Evolutionary conservation across 1,140 invertebrate species (phyloP), one percentile per base, ranked within the genome.

Genomic region (Rhizoglyphus robini): DNA sequence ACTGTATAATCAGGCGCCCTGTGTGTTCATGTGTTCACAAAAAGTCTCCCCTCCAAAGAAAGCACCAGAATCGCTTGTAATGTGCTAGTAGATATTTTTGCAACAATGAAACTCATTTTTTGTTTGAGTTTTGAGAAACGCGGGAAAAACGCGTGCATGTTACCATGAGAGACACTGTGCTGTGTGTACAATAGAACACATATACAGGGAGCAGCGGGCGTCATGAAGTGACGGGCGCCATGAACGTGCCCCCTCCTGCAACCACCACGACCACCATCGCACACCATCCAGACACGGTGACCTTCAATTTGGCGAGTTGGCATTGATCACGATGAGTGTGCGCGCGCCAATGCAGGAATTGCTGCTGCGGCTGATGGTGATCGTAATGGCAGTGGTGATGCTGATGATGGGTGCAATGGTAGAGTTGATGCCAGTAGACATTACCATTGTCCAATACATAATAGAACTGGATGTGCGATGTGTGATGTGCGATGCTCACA

Each of bases 201-300:
- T 54, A 54, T 8, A 54, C 20, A 27, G 51, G 15, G 51, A 54
- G 20, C 51, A 54, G 20, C 8, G 15, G 51, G 51, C 15, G 20
- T 8, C 18, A 20, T 25, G 23, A 15, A 20, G 51, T 54, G 51
- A 32, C 20, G 51, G 51, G 51, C 51, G 51, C 51, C 51, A 54
- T 54, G 15, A 8, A 54, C 51, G 20, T 23, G 36, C 18, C 18
- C 18, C 36, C 8, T 18, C 36, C 36, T 41, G 36, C 36, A 46
- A 23, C 41, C 41, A 46, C 15, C 23, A 23, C 36, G 18, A 41
- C 18, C 18, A 18, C 36, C 36, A 41, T 41, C 36, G 18, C 18
- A 8, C 36, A 41, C 18, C 51, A 54, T 32, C 51, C 51, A 54
- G 51, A 54, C 51, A 54, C 51, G 51, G 51, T 54, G 51, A 54